Evolutionary conservation across 1,140 invertebrate genomes (phyloP).

Genomic region (Trichonephila inaurata): DNA sequence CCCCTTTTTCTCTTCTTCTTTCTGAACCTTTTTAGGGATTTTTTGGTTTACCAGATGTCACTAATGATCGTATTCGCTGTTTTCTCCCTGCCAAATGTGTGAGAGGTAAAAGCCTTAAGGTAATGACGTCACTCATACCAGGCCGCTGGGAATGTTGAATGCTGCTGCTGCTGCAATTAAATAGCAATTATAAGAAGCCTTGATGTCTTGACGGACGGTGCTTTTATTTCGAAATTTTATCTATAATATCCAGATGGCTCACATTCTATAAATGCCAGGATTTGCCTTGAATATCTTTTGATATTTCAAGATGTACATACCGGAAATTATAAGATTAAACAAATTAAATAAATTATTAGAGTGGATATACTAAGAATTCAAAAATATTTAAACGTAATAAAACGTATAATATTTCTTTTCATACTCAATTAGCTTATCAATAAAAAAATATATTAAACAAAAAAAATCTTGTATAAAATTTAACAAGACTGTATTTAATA

Average conservation of each 20-base stretch:
- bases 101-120: conserved; percentile 39
- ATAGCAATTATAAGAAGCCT: conserved; percentile 42
- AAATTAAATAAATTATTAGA: too few species aligned
- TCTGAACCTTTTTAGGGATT: conserved; percentile 27
- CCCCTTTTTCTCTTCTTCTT: neutral
- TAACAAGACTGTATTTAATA: too few species aligned
- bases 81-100: neutral
- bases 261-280: neutral
- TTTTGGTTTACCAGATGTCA: conserved; percentile 61
- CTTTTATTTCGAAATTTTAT: conserved; percentile 24
- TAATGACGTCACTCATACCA: conserved; percentile 52
- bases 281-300: too few species aligned
- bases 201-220: neutral
- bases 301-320: too few species aligned
- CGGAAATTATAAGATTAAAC: too few species aligned
- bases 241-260: conserved; percentile 23
- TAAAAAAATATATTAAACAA: too few species aligned
- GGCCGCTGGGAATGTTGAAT: neutral
- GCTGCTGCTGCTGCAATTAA: conserved; percentile 41
- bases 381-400: too few species aligned
- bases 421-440: too few species aligned
- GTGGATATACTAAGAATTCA: too few species aligned
- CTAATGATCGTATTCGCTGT: conserved; percentile 62
- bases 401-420: too few species aligned
- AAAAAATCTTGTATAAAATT: too few species aligned